Evolutionary conservation across 2,888 invertebrate species (phyloP).

Genomic region (Itoplectis maculator): DNA sequence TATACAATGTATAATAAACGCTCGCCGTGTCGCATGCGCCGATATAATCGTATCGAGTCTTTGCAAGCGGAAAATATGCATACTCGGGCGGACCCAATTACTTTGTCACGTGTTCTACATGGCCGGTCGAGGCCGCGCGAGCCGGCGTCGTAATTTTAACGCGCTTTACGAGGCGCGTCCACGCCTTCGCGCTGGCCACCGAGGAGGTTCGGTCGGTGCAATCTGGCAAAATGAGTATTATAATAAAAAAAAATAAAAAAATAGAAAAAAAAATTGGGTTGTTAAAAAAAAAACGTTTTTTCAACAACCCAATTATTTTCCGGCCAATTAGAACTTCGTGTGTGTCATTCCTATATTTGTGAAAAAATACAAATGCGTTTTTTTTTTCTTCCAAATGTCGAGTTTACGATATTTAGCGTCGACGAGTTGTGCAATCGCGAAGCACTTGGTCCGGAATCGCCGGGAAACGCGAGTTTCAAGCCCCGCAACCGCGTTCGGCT

Average conservation of each 20-base stretch:
- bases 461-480: neutral
- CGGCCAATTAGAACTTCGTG: neutral
- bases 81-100: constrained; percentile 21
- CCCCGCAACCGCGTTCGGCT: constrained; percentile 1
- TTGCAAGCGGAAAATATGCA: constrained; percentile 7
- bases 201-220: neutral
- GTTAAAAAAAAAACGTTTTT: no score
- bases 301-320: neutral
- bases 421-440: neutral
- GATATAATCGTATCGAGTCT: constrained; percentile 29
- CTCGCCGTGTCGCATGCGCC: neutral
- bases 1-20: no score
- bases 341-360: neutral
- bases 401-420: neutral
- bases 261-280: neutral
- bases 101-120: constrained; percentile 23
- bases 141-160: constrained; percentile 1
- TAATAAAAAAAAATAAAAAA: no score
- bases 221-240: no score
- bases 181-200: neutral
- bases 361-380: neutral
- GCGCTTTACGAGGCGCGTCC: constrained; percentile 21
- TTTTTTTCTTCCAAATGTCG: neutral
- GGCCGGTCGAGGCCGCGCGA: constrained; percentile 1
- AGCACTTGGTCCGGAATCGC: neutral